phyloP scores from a whole-genome alignment of 1,140 invertebrate species.

The Metopolophium dirhodum region DNA sequence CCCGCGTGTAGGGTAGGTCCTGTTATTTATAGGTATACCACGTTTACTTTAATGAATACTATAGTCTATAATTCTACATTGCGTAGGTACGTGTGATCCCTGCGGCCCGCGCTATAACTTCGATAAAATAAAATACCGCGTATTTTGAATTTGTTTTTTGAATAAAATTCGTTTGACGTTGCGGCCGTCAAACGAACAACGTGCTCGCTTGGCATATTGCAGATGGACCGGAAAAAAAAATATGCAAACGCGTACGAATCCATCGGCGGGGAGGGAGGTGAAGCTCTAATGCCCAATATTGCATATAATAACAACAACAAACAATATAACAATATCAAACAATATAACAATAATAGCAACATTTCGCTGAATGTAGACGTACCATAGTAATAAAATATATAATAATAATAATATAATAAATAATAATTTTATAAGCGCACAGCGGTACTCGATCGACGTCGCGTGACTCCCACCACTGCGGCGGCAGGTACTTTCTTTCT shows the following conservation, averaged over 20 bases:
- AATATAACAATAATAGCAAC: not conserved
- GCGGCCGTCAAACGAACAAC: not conserved
- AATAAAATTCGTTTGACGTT: not conserved
- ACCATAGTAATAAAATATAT: not conserved
- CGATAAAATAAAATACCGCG: not conserved
- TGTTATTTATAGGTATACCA: not conserved
- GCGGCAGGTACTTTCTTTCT: conserved; percentile 53
- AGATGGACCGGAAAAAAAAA: not conserved
- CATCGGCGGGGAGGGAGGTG: too few species aligned
- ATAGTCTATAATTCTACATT: not conserved
- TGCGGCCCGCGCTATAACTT: not conserved
- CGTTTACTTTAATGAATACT: not conserved
- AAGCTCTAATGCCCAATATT: not conserved
- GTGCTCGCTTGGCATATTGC: not conserved
- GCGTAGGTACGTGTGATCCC: not conserved
- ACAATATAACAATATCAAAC: not conserved
- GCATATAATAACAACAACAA: not conserved
- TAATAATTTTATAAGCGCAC: not conserved
- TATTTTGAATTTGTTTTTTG: not conserved
- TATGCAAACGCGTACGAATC: not conserved
- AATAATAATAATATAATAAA: conserved; percentile 14
- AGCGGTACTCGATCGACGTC: too few species aligned
- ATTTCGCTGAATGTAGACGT: not conserved
- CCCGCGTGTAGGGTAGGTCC: not conserved
- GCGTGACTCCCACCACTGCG: conserved; percentile 14